Base-by-base conservation (phyloP, 64 coral and sea anemone species). In the Actinia tenebrosa region DNA sequence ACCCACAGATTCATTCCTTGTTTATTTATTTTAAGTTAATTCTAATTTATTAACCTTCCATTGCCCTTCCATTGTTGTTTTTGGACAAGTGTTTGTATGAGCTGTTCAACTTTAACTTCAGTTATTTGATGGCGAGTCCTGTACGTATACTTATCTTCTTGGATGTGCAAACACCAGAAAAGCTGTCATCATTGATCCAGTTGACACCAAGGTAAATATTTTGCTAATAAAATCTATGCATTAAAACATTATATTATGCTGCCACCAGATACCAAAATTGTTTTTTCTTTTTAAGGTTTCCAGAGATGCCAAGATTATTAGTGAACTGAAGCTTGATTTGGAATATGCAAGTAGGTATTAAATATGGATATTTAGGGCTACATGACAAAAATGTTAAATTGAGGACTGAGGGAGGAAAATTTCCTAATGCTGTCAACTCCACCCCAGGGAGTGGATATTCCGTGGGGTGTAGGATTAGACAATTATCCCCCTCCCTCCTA, bases 141-240 rank as follows among this genome's bases (percentile, higher is more conserved):
- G 86, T 20, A 99, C 97, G 10, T 99, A 82, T 59, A 99, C 87
- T 14, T 99, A 99, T 71, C 54, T 99, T 45, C 85, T 99, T 78
- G 97, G 93, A 60, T 99, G 97, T 42, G 79, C 86, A 30, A 91
- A 88, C 78, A 92, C 97, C 9, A 88, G 91, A 18, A 95, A 92
- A 86, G 97, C 97, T 78, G 88, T 99, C 44, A 85, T 99, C 58
- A 99, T 99, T 87, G 97, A 99, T 53, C 97, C 97, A 68, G 97
- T 99, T 53, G 97, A 99, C 22, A 99, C 88, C 58, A 94, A 89
- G 90, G 96, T 98, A 71, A 75, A 2, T 30, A 72, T 16, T 63
- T 55, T 55, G 6, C 53, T 11, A 55, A 8, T 55, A 30, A n/a
- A n/a, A 37, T 37, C 1, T 37, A 37, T 37, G 30, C 30, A 37